phyloP scores from a whole-genome alignment of 2,888 invertebrate species.

The Megastigmus dorsalis region DNA sequence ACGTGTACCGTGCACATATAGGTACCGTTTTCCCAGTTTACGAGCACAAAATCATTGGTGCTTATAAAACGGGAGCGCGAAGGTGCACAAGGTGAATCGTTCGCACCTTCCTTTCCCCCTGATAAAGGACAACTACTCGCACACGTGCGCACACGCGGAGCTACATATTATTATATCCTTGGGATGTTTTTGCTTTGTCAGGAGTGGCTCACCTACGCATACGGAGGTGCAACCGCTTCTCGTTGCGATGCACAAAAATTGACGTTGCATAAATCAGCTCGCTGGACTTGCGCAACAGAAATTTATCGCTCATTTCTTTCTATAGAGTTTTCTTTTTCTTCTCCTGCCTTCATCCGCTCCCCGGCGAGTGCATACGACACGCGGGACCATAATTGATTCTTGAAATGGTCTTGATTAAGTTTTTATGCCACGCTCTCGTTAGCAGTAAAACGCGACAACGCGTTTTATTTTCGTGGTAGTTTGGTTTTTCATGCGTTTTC shows the following conservation, averaged over 20 bases:
- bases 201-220: constrained; percentile 42
- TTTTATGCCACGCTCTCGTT: constrained; percentile 10
- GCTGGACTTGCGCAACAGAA: constrained; percentile 43
- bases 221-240: constrained; percentile 11
- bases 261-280: constrained; percentile 30
- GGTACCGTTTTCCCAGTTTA: constrained; percentile 27
- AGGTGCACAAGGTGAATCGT: constrained; percentile 43
- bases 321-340: neutral
- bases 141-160: neutral
- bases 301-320: constrained; percentile 33
- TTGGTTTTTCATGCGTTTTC: neutral
- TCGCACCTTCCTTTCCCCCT: constrained; percentile 43
- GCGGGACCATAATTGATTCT: constrained; percentile 37
- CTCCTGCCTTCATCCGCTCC: neutral
- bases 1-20: too few relatives aligned
- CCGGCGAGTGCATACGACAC: neutral
- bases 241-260: constrained; percentile 48
- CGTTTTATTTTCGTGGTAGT: constrained; percentile 31
- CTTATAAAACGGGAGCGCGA: neutral
- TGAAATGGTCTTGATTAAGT: constrained; percentile 37
- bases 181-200: constrained; percentile 34
- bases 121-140: constrained; percentile 27
- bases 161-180: constrained; percentile 42
- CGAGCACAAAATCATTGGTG: neutral
- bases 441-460: neutral